These are phyloP conservation scores for Nothocercus julius DNA, from an alignment of 2,113 vertebrate species.

Conservation along the genomic window DNA sequence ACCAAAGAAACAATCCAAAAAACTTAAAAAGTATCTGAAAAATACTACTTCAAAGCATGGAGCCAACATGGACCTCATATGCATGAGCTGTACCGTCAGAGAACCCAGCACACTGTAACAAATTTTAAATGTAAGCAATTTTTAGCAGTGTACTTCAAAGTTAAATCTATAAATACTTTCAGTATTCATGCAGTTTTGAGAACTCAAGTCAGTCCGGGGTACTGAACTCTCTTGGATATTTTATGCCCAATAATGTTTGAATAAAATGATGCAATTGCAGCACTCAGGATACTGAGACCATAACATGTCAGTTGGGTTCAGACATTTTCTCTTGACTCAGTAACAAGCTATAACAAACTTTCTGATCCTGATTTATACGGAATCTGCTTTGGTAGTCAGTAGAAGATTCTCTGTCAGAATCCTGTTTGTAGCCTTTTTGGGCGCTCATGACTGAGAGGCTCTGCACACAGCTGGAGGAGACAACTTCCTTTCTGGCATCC, in stretches of 20 bases:
- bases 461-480: neutral
- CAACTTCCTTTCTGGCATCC: neutral
- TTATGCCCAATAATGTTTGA: neutral
- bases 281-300: neutral
- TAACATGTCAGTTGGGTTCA: neutral
- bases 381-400: too few relatives aligned
- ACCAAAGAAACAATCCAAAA: neutral
- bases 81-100: accelerated
- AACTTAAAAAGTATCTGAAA: neutral
- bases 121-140: neutral
- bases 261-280: neutral
- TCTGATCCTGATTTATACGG: neutral
- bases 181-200: neutral
- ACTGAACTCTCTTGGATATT: neutral
- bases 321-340: neutral
- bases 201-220: neutral
- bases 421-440: neutral
- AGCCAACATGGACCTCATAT: neutral
- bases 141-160: neutral
- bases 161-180: neutral
- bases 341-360: neutral
- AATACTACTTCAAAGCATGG: neutral
- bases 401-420: neutral
- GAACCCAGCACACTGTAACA: neutral
- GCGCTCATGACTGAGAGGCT: neutral